Conservation (phyloP, 2,113 vertebrate species). For the Dendrocopos noguchii region DNA sequence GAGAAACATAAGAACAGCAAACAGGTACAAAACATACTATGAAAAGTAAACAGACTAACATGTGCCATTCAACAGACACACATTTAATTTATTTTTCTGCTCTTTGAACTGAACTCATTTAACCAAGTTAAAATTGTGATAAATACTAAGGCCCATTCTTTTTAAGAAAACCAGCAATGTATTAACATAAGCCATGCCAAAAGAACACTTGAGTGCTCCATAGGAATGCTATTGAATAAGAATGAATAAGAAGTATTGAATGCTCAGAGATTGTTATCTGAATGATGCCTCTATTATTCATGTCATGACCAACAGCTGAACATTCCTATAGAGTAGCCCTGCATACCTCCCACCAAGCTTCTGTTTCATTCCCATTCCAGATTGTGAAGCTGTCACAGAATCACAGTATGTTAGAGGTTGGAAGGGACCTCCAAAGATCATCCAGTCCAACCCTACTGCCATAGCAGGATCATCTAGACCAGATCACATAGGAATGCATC, state of each 20-base stretch:
- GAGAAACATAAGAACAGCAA: not conserved
- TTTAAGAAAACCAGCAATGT: conserved; percentile 25
- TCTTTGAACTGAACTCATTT: not conserved
- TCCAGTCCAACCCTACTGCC: too few relatives aligned
- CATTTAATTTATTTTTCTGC: not conserved
- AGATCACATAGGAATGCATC: too few relatives aligned
- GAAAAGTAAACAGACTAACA: not conserved
- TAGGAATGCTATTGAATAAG: conserved; percentile 27
- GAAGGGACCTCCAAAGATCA: too few relatives aligned
- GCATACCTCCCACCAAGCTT: not conserved
- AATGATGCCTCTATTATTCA: conserved; percentile 1
- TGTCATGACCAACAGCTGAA: not conserved
- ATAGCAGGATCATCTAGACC: too few relatives aligned
- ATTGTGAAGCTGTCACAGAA: not conserved
- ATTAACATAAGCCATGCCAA: not conserved
- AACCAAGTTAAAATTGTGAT: not conserved
- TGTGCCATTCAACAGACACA: not conserved
- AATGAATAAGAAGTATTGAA: conserved; percentile 51
- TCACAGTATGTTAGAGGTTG: too few relatives aligned
- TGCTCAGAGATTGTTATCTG: conserved; percentile 28
- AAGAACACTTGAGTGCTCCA: conserved; percentile 5
- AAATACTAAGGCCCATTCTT: not conserved
- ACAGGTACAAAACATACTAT: not conserved
- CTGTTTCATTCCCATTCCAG: not conserved
- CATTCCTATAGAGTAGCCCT: not conserved